Conservation (phyloP, 2,113 vertebrate species). For the Psilopsiagon aymara region DNA sequence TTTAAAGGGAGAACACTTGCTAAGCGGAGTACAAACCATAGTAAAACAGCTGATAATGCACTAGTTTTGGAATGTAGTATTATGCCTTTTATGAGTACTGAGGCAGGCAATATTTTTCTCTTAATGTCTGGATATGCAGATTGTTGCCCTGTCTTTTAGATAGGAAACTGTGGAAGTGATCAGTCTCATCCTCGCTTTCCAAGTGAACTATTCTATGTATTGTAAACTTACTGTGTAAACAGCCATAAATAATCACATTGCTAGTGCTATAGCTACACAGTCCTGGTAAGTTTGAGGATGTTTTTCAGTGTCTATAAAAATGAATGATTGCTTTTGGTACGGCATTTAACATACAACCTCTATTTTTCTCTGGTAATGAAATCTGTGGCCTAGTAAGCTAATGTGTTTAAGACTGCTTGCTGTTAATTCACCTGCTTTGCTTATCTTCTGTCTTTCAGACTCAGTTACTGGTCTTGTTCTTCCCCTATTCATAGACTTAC, state of each 20-base stretch:
- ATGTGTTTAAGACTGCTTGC: background rate
- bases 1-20: background rate
- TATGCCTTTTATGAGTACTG: background rate
- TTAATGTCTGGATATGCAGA: background rate
- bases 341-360: constrained; percentile 34
- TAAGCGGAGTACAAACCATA: background rate
- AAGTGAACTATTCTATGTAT: background rate
- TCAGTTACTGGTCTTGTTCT: background rate
- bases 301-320: constrained; percentile 36
- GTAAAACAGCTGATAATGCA: background rate
- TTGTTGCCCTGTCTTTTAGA: background rate
- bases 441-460: constrained; percentile 11
- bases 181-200: background rate
- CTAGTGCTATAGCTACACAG: background rate
- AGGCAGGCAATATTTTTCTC: background rate
- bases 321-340: background rate
- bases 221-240: background rate
- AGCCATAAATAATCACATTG: background rate
- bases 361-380: constrained; percentile 14
- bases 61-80: background rate
- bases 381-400: background rate
- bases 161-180: background rate
- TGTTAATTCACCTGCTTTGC: constrained; percentile 6
- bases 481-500: background rate
- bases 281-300: background rate